phyloP scores from a whole-genome alignment of 2,113 vertebrate genomes.

The Entelurus aequoreus region DNA sequence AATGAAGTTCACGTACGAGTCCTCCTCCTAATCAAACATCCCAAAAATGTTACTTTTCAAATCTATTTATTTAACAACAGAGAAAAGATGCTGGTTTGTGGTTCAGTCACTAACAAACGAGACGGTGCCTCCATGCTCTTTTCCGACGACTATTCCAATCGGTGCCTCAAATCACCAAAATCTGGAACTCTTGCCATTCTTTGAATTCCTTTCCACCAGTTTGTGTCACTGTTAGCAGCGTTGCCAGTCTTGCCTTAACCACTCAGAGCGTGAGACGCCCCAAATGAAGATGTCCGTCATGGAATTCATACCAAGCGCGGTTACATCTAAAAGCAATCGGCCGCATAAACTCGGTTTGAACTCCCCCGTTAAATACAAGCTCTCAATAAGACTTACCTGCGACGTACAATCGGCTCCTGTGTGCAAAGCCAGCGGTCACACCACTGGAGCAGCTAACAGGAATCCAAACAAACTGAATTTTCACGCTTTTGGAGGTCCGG shows the following conservation, averaged over 20 bases:
- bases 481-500: not conserved
- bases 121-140: conserved; percentile 29
- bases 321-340: conserved; percentile 34
- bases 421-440: conserved; percentile 20
- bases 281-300: conserved; percentile 37
- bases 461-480: not conserved
- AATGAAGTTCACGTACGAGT: conserved; percentile 39
- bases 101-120: conserved; percentile 29
- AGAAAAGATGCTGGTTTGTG: conserved; percentile 30
- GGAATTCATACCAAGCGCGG: conserved; percentile 3
- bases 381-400: conserved; percentile 29
- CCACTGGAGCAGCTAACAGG: conserved; percentile 10
- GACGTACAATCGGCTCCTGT: conserved; percentile 54
- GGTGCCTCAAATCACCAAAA: conserved; percentile 50
- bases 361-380: conserved; percentile 35
- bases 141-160: conserved; percentile 31
- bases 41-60: conserved; percentile 58
- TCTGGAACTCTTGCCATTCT: conserved; percentile 27
- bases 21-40: conserved; percentile 40
- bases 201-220: conserved; percentile 1
- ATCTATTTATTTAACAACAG: conserved; percentile 56
- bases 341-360: conserved; percentile 24
- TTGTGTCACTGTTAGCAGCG: conserved; percentile 2
- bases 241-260: conserved; percentile 60
- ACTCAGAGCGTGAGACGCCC: conserved; percentile 13